Evolutionary conservation across 2,113 vertebrate genomes (phyloP), one percentile per base, ranked within the genome.

Genomic region (Leucopsar rothschildi): DNA sequence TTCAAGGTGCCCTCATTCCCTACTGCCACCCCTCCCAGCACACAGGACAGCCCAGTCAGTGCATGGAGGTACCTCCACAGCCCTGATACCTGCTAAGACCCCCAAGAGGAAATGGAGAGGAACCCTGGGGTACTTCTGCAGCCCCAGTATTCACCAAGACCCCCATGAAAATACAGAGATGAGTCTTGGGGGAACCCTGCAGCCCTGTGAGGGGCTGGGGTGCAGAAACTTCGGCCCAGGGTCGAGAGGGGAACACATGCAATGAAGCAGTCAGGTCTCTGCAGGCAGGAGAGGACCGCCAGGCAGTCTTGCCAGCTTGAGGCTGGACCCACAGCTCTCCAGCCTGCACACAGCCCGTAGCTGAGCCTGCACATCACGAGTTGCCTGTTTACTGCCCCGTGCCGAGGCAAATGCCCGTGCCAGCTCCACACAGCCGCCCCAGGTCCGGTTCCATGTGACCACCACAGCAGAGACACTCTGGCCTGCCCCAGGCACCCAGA

Each of bases 361-460:
- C 57, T 63, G 68, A 90, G 80, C 42, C 50, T 21, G 3, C 8
- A 5, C 15, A 44, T 94, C 95, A 97, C 16, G 22, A 90, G 75
- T 85, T 95, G 92, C 61, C 72, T 68, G 82, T 93, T 93, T 91
- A 92, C 57, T 57, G 22, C 56, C 47, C 77, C 0, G 8, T 59
- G 89, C 86, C 92, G 90, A 92, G 76, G 57, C 65, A 64, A 60
- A 61, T 49, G 66, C 23, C 65, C 0, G 0, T 79, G 95, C 91
- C 89, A 95, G 85, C 56, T 90, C 42, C 6, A 2, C 2, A 2
- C 15, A 64, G 87, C 35, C 1, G 0, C 23, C 27, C 37, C 5
- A 1, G 13, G 18, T 27, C 44, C 1, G 0, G 33, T 20, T 53
- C 24, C 33, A 64, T 0, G 2, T 61, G 63, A 37, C 15, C 37